These are phyloP conservation scores for Muscicapa comitata DNA, from an alignment of 2,797 vertebrate species.

Conservation along the genomic window DNA sequence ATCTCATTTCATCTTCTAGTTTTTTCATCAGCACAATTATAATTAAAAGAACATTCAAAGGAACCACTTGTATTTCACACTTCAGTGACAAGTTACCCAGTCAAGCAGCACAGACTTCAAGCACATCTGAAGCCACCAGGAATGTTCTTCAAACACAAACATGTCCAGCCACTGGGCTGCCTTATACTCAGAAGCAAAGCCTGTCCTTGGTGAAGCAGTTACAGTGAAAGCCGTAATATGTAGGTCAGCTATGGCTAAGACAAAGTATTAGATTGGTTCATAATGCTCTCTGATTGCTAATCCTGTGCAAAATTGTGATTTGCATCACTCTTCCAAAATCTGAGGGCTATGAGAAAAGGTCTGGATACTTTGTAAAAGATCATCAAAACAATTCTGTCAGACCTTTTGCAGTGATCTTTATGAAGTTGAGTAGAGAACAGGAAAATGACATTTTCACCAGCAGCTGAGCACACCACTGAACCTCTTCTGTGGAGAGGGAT, in stretches of 20 bases:
- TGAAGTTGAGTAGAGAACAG: background rate
- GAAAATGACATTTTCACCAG: background rate
- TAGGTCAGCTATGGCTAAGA: slow-evolving; percentile 30
- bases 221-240: background rate
- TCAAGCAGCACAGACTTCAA: background rate
- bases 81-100: background rate
- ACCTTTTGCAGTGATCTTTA: background rate
- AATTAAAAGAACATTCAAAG: background rate
- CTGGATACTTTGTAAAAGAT: background rate
- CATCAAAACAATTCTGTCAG: background rate
- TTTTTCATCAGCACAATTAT: background rate
- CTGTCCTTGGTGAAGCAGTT: background rate
- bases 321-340: background rate
- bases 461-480: fast-evolving
- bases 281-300: slow-evolving; percentile 42
- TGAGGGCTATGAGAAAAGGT: background rate
- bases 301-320: slow-evolving; percentile 10
- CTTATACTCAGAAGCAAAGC: background rate
- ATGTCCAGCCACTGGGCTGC: background rate
- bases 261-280: slow-evolving; percentile 23
- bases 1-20: background rate
- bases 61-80: background rate
- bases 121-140: background rate
- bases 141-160: background rate
- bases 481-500: background rate